Evolutionary conservation across 2,888 invertebrate species (phyloP), one percentile per base, ranked within the genome.

Genomic region (Gandaritis pyraliata): DNA sequence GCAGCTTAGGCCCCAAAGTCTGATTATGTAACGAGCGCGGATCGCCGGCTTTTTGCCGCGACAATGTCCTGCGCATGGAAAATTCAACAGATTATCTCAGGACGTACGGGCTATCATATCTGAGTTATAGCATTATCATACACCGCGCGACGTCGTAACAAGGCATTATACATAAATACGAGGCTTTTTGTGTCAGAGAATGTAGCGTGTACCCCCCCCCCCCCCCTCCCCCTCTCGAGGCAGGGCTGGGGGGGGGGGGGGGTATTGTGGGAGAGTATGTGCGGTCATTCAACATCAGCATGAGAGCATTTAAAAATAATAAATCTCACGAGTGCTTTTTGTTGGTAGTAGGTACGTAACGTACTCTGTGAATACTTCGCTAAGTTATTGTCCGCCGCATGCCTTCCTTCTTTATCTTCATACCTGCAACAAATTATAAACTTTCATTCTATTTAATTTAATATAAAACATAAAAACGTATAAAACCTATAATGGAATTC

Each of bases 11-110:
- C 8, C 68, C 65, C 72, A 66, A 72, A 72, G 74, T 55, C 77
- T 77, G 83, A 85, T 86, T 85, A 85, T 80, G 83, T 84, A 86
- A 85, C 78, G 75, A 77, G 81, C 78, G 74, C 78, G 43, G 59
- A 51, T 46, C 43, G 54, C 49, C 33, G 76, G 74, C 77, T 80
- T 83, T 83, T 81, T 80, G 78, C 65, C 66, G 77, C 66, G 69
- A 69, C 70, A 66, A 68, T 71, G 72, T 70, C 66, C 67, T 51
- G 63, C 69, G 72, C 71, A 76, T 73, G 74, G 76, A 71, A 73
- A 73, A 80, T 83, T 77, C 81, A 80, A 77, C 80, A 81, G 84
- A 84, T 85, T 81, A 84, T 83, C 85, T 80, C 61, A 50, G 30
- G 68, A 65, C 62, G 58, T 30, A 58, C 45, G 51, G 61, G 41